These are phyloP conservation scores for Acronicta leporina DNA, from an alignment of 2,888 invertebrate genomes.

Conservation along the genomic window DNA sequence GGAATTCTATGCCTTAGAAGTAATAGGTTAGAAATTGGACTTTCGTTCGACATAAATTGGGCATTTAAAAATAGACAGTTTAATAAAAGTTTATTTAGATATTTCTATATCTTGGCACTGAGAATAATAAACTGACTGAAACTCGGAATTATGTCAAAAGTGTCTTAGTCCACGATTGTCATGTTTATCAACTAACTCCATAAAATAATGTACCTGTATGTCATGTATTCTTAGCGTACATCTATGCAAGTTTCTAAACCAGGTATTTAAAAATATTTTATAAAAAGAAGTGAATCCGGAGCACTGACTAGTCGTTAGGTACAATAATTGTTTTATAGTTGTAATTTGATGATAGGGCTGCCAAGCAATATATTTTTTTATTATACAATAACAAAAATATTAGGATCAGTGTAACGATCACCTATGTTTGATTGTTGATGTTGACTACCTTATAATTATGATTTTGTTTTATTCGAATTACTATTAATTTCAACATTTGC, in stretches of 20 bases:
- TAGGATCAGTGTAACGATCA: background rate
- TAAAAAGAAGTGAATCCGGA: conserved; percentile 13
- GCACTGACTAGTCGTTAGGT: conserved; percentile 15
- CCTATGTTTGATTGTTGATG: background rate
- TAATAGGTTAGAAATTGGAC: background rate
- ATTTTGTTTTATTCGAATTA: background rate
- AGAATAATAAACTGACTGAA: too few relatives aligned
- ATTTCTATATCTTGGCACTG: too few relatives aligned
- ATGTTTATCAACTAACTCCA: too few relatives aligned
- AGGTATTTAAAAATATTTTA: conserved; percentile 1
- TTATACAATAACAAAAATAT: too few relatives aligned
- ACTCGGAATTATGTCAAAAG: too few relatives aligned
- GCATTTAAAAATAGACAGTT: too few relatives aligned
- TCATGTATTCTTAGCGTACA: too few relatives aligned
- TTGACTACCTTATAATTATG: background rate
- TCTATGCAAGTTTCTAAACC: background rate
- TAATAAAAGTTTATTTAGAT: too few relatives aligned
- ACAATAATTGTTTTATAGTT: conserved; percentile 49
- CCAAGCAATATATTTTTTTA: conserved; percentile 1
- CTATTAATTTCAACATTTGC: too few relatives aligned
- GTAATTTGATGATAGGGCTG: conserved; percentile 48
- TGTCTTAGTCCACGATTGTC: too few relatives aligned
- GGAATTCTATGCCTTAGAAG: background rate
- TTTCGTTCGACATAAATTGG: too few relatives aligned
- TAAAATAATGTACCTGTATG: too few relatives aligned